These are phyloP conservation scores for Euglossa dilemma DNA, from an alignment of 1,140 invertebrate genomes.

Conservation along the genomic window DNA sequence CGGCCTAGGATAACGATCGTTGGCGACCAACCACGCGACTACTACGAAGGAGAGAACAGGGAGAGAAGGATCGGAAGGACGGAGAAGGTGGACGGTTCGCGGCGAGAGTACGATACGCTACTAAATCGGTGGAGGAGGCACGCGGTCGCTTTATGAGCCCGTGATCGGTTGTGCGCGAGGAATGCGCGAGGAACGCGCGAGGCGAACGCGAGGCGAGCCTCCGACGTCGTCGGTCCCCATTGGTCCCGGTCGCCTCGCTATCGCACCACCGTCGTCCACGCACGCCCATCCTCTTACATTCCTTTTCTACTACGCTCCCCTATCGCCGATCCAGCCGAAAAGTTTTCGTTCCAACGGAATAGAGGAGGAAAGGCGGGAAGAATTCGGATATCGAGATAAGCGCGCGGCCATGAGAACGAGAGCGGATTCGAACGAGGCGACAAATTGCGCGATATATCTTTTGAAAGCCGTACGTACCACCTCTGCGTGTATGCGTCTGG, in stretches of 20 bases:
- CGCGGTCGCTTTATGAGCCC: conserved; percentile 58
- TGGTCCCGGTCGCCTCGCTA: conserved; percentile 2
- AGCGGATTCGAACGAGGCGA: background rate
- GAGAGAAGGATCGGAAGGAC: too few relatives aligned
- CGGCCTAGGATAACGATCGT: background rate
- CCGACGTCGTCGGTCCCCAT: conserved; percentile 10
- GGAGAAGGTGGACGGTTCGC: conserved; percentile 21
- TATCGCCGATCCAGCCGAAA: too few relatives aligned
- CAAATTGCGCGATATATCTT: too few relatives aligned
- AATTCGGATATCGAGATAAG: too few relatives aligned
- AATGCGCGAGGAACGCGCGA: conserved; percentile 15
- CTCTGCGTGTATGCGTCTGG: too few relatives aligned
- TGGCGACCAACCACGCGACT: background rate
- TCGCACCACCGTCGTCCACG: background rate
- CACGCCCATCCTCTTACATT: too few relatives aligned
- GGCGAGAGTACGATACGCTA: conserved; percentile 41
- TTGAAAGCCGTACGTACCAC: too few relatives aligned
- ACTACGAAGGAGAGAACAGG: too few relatives aligned
- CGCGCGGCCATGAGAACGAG: background rate
- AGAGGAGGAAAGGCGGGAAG: too few relatives aligned
- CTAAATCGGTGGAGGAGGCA: conserved; percentile 52
- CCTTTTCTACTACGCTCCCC: too few relatives aligned
- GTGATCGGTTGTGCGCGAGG: conserved; percentile 23
- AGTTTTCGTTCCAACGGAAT: too few relatives aligned
- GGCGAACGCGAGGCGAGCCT: conserved; percentile 36